Evolutionary conservation across 2,113 vertebrate genomes (phyloP), one percentile per base, ranked within the genome.

Genomic region (Mobula birostris): DNA sequence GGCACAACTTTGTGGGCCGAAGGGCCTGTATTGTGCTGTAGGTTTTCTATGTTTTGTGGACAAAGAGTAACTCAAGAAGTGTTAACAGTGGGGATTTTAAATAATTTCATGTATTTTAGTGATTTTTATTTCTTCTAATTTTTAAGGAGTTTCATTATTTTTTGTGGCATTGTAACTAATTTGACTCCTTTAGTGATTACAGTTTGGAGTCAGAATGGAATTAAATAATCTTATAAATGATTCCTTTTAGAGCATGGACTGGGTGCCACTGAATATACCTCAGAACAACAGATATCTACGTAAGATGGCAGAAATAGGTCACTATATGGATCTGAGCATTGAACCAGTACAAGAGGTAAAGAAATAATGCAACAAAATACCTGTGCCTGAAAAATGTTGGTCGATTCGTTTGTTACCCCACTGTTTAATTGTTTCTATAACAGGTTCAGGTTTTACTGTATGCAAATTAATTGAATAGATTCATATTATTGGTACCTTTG

Each of bases 281-380:
- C 96, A 94, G 2, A 95, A 95, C 87, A 95, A 91, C 74, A 96
- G 95, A 78, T 94, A 95, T 0, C 48, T 94, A 58, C 95, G 94
- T 72, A 96, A 95, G 9, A 95, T 94, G 94, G 94, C 95, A 58
- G 96, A 97, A 77, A 95, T 97, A 94, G 97, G 97, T 5, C 95
- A 63, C 32, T 97, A 97, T 88, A 95, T 98, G 96, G 97, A 97
- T 88, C 95, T 98, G 70, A 96, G 95, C 94, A 77, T 96, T 61
- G 96, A 97, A 27, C 96, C 97, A 0, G 94, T 95, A 68, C 96
- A 96, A 94, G 96, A 97, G 97, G 98, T 97, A 94, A 94, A 72
- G 61, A 70, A 9, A 61, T 93, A 74, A 72, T 19, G 19, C 24
- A 40, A 3, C 63, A 21, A 70, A 72, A 40, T 74, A n/a, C 58